These are phyloP conservation scores for Scaptomyza parva DNA, from an alignment of 2,888 invertebrate genomes.

Conservation along the genomic window DNA sequence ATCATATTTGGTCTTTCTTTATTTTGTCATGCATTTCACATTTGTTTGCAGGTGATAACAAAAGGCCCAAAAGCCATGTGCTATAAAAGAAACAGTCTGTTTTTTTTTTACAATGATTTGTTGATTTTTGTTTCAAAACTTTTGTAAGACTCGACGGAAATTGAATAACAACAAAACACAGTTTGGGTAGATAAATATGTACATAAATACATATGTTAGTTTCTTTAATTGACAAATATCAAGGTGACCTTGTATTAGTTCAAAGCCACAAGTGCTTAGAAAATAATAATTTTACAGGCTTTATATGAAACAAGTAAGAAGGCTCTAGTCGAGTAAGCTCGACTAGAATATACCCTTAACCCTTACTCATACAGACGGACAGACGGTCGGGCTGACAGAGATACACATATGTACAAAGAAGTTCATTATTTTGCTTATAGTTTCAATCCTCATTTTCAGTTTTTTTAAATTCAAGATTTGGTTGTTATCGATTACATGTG, in stretches of 20 bases:
- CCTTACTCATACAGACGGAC: too few relatives aligned
- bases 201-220: not conserved
- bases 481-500: too few relatives aligned
- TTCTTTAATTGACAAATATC: constrained; percentile 25
- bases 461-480: too few relatives aligned
- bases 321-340: too few relatives aligned
- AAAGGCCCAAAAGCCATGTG: constrained; percentile 21
- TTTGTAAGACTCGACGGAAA: constrained; percentile 49
- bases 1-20: constrained; percentile 53
- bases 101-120: constrained; percentile 51
- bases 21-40: constrained; percentile 44
- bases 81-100: constrained; percentile 24
- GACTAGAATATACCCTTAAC: too few relatives aligned
- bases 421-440: too few relatives aligned
- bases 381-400: too few relatives aligned
- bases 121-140: constrained; percentile 40
- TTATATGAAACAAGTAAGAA: constrained; percentile 1
- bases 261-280: constrained; percentile 42
- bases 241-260: constrained; percentile 56
- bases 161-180: constrained; percentile 14
- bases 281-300: constrained; percentile 15
- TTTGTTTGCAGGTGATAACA: constrained; percentile 26
- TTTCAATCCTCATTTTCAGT: too few relatives aligned
- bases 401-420: too few relatives aligned
- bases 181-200: constrained; percentile 10